Evolutionary conservation across 1,140 invertebrate genomes (phyloP), one percentile per base, ranked within the genome.

Genomic region (Diachasmimorpha longicaudata): DNA sequence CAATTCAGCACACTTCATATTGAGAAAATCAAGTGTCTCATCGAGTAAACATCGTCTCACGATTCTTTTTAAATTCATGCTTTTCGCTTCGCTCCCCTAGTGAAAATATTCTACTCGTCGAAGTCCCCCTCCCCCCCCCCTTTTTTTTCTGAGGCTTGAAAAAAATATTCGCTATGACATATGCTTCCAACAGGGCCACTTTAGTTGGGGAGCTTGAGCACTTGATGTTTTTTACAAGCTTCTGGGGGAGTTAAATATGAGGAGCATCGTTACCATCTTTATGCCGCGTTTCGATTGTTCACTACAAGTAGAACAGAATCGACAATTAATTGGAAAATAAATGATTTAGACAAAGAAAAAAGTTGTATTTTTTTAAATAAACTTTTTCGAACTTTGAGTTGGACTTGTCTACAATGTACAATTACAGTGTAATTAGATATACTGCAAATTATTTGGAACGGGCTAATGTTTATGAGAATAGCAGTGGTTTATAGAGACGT

Each of bases 11-110:
- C 74, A 70, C 75, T 79, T 80, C 58, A 75, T 76, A 70, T 39
- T 76, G 75, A 52, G 58, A 63, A 75, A 79, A 79, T 80, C 79
- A 80, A 80, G 79, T 79, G 72, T 79, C 79, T 77, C 76, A 70
- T 78, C 75, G 74, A 76, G 68, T 73, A 52, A 77, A 52, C 48
- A 52, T 52, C 48, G n/a, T 68, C 77, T 79, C 67, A 68, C 25
- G 48, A 70, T 46, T 74, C 70, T 75, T 63, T 72, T 78, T 78
- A 39, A 70, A 72, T 68, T 39, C 46, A 70, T 68, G 23, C 31
- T 16, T 37, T 36, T 21, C 55, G 14, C 23, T 55, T 19, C 63
- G 63, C 23, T 13, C 5, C 31, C n/a, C 21, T 13, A 25, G 14
- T 31, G 6, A n/a, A 23, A 37, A 70, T 42, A 58, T 66, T 66